Conservation (phyloP, 2,797 vertebrate species). For the Sebastes aleutianus region DNA sequence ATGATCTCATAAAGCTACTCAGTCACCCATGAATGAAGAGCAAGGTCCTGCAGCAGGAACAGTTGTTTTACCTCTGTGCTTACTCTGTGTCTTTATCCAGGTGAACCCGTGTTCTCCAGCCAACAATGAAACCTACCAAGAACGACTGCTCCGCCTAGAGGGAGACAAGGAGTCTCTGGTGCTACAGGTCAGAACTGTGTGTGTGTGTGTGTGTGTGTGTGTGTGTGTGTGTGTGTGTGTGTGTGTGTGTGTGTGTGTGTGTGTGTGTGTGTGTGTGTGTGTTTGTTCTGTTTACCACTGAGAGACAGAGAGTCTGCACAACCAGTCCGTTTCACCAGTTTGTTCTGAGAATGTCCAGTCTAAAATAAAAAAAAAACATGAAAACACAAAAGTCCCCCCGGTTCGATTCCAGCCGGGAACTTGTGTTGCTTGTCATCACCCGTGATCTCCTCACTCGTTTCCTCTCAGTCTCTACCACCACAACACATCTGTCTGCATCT, state of each 20-base stretch:
- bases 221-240: too few relatives aligned
- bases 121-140: slow-evolving; percentile 94
- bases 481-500: neutral
- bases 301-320: neutral
- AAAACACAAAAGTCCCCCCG: neutral
- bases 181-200: slow-evolving; percentile 87
- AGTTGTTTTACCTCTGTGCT: neutral
- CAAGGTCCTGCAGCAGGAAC: neutral
- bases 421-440: neutral
- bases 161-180: slow-evolving; percentile 97
- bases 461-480: neutral
- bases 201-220: neutral
- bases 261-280: neutral
- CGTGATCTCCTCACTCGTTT: neutral
- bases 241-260: too few relatives aligned
- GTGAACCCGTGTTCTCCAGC: slow-evolving; percentile 86
- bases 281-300: too few relatives aligned
- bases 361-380: neutral
- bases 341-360: neutral
- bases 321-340: neutral
- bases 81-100: slow-evolving; percentile 70
- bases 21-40: too few relatives aligned
- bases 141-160: slow-evolving; percentile 93
- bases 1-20: too few relatives aligned
- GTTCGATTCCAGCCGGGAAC: neutral